Conservation (phyloP, 2,888 invertebrate genomes). For the Poecilobothrus nobilitatus region DNA sequence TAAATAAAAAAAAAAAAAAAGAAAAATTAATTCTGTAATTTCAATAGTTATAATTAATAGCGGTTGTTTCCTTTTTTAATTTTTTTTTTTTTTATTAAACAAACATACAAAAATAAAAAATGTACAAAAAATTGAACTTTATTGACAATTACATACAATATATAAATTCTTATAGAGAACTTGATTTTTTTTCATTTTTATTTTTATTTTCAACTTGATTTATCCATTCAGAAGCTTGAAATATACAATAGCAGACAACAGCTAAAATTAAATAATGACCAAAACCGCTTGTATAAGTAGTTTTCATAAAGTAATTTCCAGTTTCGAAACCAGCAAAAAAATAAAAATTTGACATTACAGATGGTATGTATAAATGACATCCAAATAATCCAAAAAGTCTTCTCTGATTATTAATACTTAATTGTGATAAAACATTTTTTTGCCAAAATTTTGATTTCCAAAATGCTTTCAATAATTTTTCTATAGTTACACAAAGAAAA, state of each 20-base stretch:
- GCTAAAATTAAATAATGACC: slow-evolving; percentile 36
- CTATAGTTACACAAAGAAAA: slow-evolving; percentile 67
- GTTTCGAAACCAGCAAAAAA: slow-evolving; percentile 71
- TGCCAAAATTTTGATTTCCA: slow-evolving; percentile 46
- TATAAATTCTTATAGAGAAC: no score
- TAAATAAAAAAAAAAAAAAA: no score
- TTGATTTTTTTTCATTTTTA: slow-evolving; percentile 27
- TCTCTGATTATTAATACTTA: slow-evolving; percentile 47
- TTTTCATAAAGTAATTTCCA: slow-evolving; percentile 60
- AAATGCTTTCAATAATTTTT: slow-evolving; percentile 52
- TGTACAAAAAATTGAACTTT: no score
- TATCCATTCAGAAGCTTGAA: slow-evolving; percentile 39
- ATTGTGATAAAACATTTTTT: slow-evolving; percentile 40
- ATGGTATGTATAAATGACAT: slow-evolving; percentile 66
- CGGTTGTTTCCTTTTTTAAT: no score
- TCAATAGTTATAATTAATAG: no score
- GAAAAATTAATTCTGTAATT: no score
- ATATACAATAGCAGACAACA: slow-evolving; percentile 40
- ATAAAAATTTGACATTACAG: slow-evolving; percentile 79
- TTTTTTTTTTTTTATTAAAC: no score
- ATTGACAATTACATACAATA: no score
- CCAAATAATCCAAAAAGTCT: slow-evolving; percentile 61
- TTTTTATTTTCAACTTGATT: slow-evolving; percentile 9
- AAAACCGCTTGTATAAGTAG: slow-evolving; percentile 45
- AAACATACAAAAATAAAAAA: no score